A percentile compares a stretch with the other conserved stretches of the same genome.
These are phyloP conservation scores for Cliona cf. orientalis DNA, from an alignment of 37 sponge, comb jelly and placozoan species.

Conservation along the genomic window DNA sequence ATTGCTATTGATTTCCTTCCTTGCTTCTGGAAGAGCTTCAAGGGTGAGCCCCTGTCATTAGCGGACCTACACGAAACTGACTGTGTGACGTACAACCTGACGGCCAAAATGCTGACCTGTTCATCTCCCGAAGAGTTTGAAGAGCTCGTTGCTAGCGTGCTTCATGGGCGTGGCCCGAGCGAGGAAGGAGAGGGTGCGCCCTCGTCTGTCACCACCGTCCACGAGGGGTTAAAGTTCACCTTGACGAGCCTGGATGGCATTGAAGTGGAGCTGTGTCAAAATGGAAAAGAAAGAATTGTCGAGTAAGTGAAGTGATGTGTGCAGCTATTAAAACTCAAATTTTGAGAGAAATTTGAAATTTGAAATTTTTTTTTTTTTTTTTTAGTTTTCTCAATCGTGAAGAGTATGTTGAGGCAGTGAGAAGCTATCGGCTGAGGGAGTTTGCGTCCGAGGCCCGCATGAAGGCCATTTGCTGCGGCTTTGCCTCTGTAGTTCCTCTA, in stretches of 20 bases:
- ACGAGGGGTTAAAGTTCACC: constrained; percentile 33
- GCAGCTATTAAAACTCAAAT: neutral
- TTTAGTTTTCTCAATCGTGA: constrained; percentile 66
- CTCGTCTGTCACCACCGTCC: neutral
- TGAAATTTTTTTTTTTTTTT: neutral
- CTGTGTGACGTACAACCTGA: constrained; percentile 83
- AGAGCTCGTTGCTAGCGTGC: constrained; percentile 4
- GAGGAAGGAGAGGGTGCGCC: constrained; percentile 26
- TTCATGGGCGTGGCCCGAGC: neutral
- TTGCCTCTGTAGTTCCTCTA: constrained; percentile 91
- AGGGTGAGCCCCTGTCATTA: constrained; percentile 53
- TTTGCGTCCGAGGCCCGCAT: constrained; percentile 59
- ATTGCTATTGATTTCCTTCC: constrained; percentile 90
- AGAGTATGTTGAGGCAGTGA: constrained; percentile 70
- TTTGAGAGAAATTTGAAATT: neutral
- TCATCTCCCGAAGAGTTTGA: constrained; percentile 30
- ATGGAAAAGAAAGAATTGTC: constrained; percentile 57
- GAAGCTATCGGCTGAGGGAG: constrained; percentile 66
- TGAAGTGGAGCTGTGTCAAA: constrained; percentile 56
- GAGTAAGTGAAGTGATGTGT: constrained; percentile 60
- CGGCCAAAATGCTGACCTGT: constrained; percentile 53
- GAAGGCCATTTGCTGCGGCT: constrained; percentile 73
- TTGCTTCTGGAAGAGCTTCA: constrained; percentile 92
- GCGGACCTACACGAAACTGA: constrained; percentile 86
- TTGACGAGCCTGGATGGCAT: constrained; percentile 50